Evolutionary conservation across 2,797 vertebrate species (phyloP), one percentile per base, ranked within the genome.

Genomic region (Graptemys geographica): DNA sequence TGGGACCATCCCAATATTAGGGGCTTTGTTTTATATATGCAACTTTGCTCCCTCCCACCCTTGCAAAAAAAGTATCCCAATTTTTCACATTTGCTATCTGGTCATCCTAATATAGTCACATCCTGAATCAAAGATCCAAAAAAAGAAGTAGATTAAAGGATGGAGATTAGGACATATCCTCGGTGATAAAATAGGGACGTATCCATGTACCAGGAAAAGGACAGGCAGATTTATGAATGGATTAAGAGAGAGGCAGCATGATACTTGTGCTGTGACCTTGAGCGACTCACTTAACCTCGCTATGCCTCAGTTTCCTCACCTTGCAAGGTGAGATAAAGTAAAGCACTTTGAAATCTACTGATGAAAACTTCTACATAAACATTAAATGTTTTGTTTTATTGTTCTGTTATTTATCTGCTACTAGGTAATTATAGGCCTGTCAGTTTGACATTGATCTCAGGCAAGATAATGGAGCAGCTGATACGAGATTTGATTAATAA

Each of bases 291-390:
- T 41, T 79, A 53, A 16, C 41, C 8, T 5, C 3, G 41, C 11
- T 53, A 6, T 81, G 57, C 59, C 90, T 95, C 80, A 23, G 52
- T 90, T 91, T 92, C 51, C 72, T 55, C 5, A 87, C 57, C 15
- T 52, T n/a, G 33, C 85, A 86, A 51, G 37, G 83, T 92, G 44
- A 93, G 62, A 53, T 51, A 82, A 11, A 82, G 31, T 23, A 87
- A 41, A 6, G n/a, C 1, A 23, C 85, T 79, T 25, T 1, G 13
- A 88, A 89, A 87, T 87, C 56, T n/a, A 84, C 2, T 23, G 47
- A 41, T 56, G 80, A 82, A 1, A 0, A 0, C 2, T 23, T 21
- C 69, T 72, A 41, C 10, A 41, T 72, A 41, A 23, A 72, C 11
- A 21, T 72, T 25, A 72, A 72, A 11, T 41, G 37, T 23, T 72